Percentiles rank a stretch among this genome's conserved stretches.
These are phyloP conservation scores for Heterotilapia buettikoferi DNA, from an alignment of 2,113 vertebrate genomes.

Conservation along the genomic window DNA sequence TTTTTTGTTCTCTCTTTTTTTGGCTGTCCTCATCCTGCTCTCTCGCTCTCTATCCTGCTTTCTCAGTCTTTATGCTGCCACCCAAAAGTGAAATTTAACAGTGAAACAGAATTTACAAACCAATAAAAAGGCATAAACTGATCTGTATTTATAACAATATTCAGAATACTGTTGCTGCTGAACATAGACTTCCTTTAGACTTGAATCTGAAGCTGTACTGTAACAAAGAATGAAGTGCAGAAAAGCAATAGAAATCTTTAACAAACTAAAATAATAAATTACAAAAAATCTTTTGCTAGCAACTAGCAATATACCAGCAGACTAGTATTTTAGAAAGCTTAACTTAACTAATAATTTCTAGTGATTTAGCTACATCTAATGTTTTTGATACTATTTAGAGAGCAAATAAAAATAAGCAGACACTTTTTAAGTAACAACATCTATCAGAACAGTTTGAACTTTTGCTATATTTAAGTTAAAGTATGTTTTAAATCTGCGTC, in stretches of 20 bases:
- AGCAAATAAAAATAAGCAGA: background rate
- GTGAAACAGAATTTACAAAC: background rate
- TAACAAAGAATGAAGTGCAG: background rate
- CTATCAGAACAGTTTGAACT: background rate
- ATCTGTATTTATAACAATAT: background rate
- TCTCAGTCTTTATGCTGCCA: background rate
- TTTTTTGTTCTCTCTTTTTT: background rate
- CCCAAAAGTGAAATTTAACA: background rate
- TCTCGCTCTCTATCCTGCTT: fast-evolving
- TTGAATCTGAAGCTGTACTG: background rate
- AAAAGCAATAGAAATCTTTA: background rate
- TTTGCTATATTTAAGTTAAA: background rate
- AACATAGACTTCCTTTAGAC: background rate
- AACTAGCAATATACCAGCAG: background rate
- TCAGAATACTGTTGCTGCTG: background rate
- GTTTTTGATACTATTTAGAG: background rate
- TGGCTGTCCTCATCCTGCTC: background rate
- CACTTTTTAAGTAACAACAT: background rate
- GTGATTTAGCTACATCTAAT: background rate
- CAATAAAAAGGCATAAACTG: background rate
- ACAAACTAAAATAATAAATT: background rate
- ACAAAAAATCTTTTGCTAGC: background rate
- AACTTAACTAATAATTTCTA: background rate
- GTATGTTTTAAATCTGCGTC: background rate
- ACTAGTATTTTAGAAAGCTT: background rate